Conservation (phyloP, 1,140 invertebrate genomes). For the Aplysia californica region DNA sequence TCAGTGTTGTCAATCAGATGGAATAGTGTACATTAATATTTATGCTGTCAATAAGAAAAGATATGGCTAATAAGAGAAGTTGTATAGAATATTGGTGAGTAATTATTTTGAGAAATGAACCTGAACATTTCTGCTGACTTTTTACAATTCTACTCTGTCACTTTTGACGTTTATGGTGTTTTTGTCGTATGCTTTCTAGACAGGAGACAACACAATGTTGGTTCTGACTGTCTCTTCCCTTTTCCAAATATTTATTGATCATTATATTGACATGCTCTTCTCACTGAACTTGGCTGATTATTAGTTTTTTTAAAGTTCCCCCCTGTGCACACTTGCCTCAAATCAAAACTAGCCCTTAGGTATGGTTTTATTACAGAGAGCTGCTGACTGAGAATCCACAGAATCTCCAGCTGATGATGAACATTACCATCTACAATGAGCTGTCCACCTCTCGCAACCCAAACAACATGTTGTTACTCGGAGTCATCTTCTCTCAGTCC, state of each 20-base stretch:
- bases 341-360: too few species aligned
- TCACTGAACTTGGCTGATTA: too few species aligned
- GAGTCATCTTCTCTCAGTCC: slow-evolving; percentile 84
- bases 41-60: neutral
- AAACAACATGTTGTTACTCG: slow-evolving; percentile 91
- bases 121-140: too few species aligned
- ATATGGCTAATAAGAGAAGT: neutral
- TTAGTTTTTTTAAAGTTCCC: too few species aligned
- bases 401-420: slow-evolving; percentile 87
- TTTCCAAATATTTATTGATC: too few species aligned
- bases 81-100: neutral
- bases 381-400: slow-evolving; percentile 81
- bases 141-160: too few species aligned
- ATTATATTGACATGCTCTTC: too few species aligned
- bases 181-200: too few species aligned
- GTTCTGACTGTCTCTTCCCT: too few species aligned
- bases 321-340: too few species aligned
- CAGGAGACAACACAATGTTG: too few species aligned
- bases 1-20: neutral
- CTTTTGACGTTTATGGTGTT: too few species aligned
- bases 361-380: slow-evolving; percentile 75
- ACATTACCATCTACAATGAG: slow-evolving; percentile 95
- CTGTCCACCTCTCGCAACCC: slow-evolving; percentile 88
- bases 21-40: neutral
- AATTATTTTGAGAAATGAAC: neutral